Percentiles rank a stretch among this genome's conserved stretches.
phyloP scores from a whole-genome alignment of 1,140 invertebrate genomes.

The Macrocentrus cingulum region DNA sequence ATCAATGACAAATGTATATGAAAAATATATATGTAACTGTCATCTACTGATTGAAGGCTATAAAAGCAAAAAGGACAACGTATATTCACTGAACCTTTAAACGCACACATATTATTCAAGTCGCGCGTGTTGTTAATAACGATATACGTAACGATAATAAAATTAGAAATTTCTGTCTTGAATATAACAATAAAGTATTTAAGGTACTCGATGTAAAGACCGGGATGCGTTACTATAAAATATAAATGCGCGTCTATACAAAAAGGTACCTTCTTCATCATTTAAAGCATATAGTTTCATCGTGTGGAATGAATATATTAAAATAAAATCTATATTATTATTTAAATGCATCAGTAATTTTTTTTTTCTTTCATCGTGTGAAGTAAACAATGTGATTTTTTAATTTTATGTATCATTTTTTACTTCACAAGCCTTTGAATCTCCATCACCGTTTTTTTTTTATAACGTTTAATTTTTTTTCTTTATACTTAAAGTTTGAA shows the following conservation, averaged over 20 bases:
- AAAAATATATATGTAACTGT: too few relatives aligned
- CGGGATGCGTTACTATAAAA: slow-evolving; percentile 44
- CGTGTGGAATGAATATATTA: slow-evolving; percentile 57
- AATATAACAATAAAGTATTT: background rate
- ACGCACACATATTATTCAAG: too few relatives aligned
- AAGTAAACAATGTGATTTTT: too few relatives aligned
- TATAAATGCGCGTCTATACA: slow-evolving; percentile 43
- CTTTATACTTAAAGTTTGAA: slow-evolving; percentile 36
- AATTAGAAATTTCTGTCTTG: background rate
- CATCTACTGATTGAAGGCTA: too few relatives aligned
- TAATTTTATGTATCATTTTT: background rate
- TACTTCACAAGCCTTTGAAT: slow-evolving; percentile 4
- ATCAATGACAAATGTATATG: too few relatives aligned
- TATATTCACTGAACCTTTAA: too few relatives aligned
- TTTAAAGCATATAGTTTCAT: slow-evolving; percentile 48
- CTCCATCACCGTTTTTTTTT: background rate
- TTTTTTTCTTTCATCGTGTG: too few relatives aligned
- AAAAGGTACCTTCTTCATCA: slow-evolving; percentile 45
- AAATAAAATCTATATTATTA: slow-evolving; percentile 50
- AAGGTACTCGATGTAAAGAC: slow-evolving; percentile 55
- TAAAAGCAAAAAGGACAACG: too few relatives aligned
- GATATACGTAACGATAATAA: slow-evolving; percentile 14
- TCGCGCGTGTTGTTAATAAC: slow-evolving; percentile 27
- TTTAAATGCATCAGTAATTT: too few relatives aligned
- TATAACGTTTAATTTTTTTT: slow-evolving; percentile 2